Percentiles rank a stretch among this genome's conserved stretches.
Conservation (phyloP, 2,888 invertebrate genomes). For the Sarcophaga subvicina region DNA sequence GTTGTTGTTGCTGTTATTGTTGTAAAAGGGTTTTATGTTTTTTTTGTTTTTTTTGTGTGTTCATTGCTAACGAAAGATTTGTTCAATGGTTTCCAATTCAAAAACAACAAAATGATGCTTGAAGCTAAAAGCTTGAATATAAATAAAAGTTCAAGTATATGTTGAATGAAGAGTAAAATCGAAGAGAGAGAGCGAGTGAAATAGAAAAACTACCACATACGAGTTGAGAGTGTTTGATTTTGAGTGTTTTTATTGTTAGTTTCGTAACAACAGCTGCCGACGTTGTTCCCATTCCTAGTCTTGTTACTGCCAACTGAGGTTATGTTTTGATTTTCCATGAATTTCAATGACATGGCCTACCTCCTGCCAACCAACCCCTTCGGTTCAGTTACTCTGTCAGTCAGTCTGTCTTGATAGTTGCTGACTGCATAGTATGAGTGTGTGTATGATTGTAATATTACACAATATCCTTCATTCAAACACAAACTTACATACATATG, state of each 20-base stretch:
- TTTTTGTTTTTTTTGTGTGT: background rate
- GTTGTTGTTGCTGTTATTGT: slow-evolving; percentile 4
- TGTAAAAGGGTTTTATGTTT: slow-evolving; percentile 11
- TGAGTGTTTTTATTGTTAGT: slow-evolving; percentile 16
- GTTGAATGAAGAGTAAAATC: background rate
- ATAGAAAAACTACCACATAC: slow-evolving; percentile 50
- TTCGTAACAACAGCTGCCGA: background rate
- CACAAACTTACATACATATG: background rate
- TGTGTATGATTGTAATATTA: slow-evolving; percentile 3
- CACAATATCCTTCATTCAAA: background rate
- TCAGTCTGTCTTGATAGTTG: background rate
- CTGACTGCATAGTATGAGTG: slow-evolving; percentile 8
- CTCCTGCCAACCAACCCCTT: background rate
- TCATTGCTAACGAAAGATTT: slow-evolving; percentile 60
- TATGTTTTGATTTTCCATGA: slow-evolving; percentile 68
- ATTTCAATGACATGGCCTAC: slow-evolving; percentile 65
- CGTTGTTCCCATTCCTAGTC: slow-evolving; percentile 38
- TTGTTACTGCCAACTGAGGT: slow-evolving; percentile 38
- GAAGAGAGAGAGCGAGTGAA: background rate
- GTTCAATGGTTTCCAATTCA: slow-evolving; percentile 64
- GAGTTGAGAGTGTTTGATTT: slow-evolving; percentile 54
- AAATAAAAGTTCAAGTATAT: slow-evolving; percentile 60
- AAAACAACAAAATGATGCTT: slow-evolving; percentile 63
- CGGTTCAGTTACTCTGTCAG: background rate
- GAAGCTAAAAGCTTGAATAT: slow-evolving; percentile 55